Conservation (phyloP, 1,140 invertebrate species). For the Calliphora vicina region DNA sequence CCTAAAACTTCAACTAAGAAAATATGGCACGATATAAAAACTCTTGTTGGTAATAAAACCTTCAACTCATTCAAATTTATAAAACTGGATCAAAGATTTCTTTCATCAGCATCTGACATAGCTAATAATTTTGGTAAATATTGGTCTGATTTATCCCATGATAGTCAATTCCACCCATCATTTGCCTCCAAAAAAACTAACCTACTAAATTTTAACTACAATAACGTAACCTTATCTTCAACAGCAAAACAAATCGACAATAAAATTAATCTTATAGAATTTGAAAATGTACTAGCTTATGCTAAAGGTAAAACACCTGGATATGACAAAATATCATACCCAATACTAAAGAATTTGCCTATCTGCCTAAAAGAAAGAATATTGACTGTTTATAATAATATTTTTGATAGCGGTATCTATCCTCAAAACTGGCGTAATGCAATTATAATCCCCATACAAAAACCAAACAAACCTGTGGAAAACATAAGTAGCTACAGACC, state of each 20-base stretch:
- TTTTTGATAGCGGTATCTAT: slow-evolving; percentile 8
- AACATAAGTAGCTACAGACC: slow-evolving; percentile 26
- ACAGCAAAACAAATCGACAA: slow-evolving; percentile 10
- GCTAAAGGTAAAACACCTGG: slow-evolving; percentile 17
- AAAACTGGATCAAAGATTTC: neutral
- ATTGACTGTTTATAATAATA: slow-evolving; percentile 7
- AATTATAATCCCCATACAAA: slow-evolving; percentile 8
- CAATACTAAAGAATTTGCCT: slow-evolving; percentile 22
- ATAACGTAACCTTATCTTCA: neutral
- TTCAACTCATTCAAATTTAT: neutral
- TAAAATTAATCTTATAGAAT: slow-evolving; percentile 1
- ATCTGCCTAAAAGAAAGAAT: neutral
- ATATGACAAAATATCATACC: slow-evolving; percentile 24
- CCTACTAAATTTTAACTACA: neutral
- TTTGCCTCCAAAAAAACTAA: neutral
- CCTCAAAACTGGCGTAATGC: slow-evolving; percentile 30
- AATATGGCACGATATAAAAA: slow-evolving; percentile 28
- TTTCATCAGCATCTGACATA: neutral
- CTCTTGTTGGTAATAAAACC: neutral
- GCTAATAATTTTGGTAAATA: slow-evolving; percentile 11
- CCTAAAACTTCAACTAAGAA: neutral
- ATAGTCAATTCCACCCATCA: neutral
- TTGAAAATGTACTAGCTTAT: neutral
- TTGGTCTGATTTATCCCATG: slow-evolving; percentile 7
- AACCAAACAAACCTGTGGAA: slow-evolving; percentile 7